phyloP scores from a whole-genome alignment of 2,797 vertebrate genomes.

The Hemitrygon akajei region DNA sequence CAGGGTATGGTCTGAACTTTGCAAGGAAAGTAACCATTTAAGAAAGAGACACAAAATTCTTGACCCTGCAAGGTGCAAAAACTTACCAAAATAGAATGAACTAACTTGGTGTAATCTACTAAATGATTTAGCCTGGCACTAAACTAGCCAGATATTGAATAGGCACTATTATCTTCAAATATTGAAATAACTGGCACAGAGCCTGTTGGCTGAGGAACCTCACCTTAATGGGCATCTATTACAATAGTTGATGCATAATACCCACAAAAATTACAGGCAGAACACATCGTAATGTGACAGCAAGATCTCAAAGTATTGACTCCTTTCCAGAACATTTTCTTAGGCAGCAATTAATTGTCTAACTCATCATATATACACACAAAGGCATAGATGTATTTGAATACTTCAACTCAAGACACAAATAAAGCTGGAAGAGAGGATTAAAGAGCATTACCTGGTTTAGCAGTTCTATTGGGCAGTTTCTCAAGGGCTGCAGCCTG shows the following conservation, averaged over 20 bases:
- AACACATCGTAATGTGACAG: not conserved
- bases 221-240: not conserved
- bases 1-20: not conserved
- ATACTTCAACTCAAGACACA: not conserved
- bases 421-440: not conserved
- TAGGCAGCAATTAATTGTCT: not conserved
- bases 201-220: not conserved
- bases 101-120: not conserved
- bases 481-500: not conserved
- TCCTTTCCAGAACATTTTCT: not conserved
- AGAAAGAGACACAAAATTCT: not conserved
- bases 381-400: not conserved
- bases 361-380: not conserved
- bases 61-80: slow-evolving; percentile 23
- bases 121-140: not conserved
- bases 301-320: not conserved
- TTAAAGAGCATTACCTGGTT: not conserved
- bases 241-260: not conserved
- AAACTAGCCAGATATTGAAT: not conserved
- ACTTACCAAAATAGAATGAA: slow-evolving; percentile 1
- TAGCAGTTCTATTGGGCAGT: not conserved
- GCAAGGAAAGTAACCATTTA: not conserved
- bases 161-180: not conserved
- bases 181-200: not conserved
- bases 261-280: not conserved